A percentile compares a stretch with the other conserved stretches of the same genome.
Conservation (phyloP, 2,113 vertebrate genomes). For the Gymnarchus niloticus region DNA sequence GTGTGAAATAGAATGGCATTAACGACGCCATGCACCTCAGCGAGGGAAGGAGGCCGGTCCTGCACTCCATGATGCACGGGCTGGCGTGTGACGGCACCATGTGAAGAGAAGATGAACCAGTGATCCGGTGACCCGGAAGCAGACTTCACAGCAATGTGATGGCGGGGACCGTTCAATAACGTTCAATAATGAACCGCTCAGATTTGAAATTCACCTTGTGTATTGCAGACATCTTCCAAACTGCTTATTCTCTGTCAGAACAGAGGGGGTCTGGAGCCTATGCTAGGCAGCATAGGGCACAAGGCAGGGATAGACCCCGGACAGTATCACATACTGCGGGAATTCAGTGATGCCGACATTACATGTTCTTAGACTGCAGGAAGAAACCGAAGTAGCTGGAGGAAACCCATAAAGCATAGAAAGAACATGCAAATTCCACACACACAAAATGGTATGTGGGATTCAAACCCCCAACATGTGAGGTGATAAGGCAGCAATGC, state of each 20-base stretch:
- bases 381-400: too few relatives aligned
- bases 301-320: too few relatives aligned
- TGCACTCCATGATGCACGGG: too few relatives aligned
- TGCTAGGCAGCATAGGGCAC: not conserved
- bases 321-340: too few relatives aligned
- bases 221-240: not conserved
- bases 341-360: too few relatives aligned
- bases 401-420: too few relatives aligned
- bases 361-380: too few relatives aligned
- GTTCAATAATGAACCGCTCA: not conserved
- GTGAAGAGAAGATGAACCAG: not conserved
- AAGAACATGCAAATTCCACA: too few relatives aligned
- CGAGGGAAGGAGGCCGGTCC: not conserved
- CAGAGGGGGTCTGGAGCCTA: not conserved
- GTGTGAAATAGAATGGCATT: not conserved
- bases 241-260: not conserved
- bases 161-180: not conserved
- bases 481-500: too few relatives aligned
- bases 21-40: not conserved
- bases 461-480: too few relatives aligned
- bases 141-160: not conserved
- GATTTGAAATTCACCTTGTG: not conserved
- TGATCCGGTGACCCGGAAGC: not conserved
- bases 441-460: too few relatives aligned
- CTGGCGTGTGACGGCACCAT: not conserved